Conservation (phyloP, 2,888 invertebrate species). For the Carpatolechia fugitivella region DNA sequence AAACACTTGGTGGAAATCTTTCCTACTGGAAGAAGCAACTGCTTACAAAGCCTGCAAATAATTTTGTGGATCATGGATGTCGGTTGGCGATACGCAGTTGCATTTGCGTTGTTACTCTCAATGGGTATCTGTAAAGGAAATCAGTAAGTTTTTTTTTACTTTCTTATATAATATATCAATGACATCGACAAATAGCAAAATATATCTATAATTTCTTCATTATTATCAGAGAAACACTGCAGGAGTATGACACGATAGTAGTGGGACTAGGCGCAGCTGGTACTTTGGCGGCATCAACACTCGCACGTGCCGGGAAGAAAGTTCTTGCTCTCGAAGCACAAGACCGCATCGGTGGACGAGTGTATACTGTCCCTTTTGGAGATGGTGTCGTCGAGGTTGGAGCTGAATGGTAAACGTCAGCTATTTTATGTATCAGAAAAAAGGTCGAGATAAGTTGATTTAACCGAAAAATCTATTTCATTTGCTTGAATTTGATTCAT, state of each 20-base stretch:
- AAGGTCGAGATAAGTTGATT: too few relatives aligned
- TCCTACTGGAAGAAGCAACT: too few relatives aligned
- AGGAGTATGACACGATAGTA: conserved; percentile 40
- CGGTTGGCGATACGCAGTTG: background rate
- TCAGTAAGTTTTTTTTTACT: background rate
- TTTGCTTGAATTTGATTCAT: too few relatives aligned
- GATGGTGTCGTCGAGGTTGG: conserved; percentile 42
- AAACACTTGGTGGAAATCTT: too few relatives aligned
- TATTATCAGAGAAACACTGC: background rate
- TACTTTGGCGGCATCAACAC: conserved; percentile 33
- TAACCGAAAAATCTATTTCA: too few relatives aligned
- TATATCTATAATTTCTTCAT: too few relatives aligned
- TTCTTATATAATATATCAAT: too few relatives aligned
- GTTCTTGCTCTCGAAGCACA: conserved; percentile 45
- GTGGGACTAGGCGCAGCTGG: conserved; percentile 43
- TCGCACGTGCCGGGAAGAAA: conserved; percentile 34
- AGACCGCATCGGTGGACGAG: conserved; percentile 39
- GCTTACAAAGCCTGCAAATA: background rate
- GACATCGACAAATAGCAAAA: too few relatives aligned
- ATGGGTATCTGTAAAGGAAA: background rate
- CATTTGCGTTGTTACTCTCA: background rate
- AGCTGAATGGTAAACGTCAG: conserved; percentile 40
- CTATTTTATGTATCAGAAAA: background rate
- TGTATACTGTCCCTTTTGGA: conserved; percentile 37
- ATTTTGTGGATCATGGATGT: background rate